Conservation (phyloP, 2,113 vertebrate species). For the Oreotrochilus melanogaster region DNA sequence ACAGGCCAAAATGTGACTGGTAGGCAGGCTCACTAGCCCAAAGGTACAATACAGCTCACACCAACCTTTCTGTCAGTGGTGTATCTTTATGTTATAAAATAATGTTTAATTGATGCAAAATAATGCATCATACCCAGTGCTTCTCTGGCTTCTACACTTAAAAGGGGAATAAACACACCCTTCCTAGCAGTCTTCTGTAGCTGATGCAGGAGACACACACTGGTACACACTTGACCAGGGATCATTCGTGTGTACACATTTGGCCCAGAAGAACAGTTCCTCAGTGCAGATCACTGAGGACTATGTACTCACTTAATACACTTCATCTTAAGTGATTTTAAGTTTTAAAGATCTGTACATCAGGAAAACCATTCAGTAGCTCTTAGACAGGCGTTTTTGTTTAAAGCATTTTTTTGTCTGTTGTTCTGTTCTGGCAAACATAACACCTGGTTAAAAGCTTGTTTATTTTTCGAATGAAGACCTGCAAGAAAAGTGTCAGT, state of each 20-base stretch:
- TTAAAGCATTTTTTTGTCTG: not conserved
- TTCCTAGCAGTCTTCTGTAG: too few species aligned
- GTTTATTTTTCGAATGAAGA: not conserved
- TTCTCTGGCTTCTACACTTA: not conserved
- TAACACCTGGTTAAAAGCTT: not conserved
- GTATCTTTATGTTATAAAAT: not conserved
- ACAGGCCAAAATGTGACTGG: too few species aligned
- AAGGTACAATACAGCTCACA: not conserved
- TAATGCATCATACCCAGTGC: not conserved
- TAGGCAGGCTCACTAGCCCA: not conserved
- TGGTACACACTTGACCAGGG: not conserved
- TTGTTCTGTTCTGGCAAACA: not conserved
- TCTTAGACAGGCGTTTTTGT: not conserved
- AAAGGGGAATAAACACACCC: accelerated
- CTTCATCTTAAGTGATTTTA: accelerated
- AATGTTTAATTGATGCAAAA: not conserved
- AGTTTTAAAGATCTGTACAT: not conserved
- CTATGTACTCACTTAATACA: not conserved
- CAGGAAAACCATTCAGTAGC: not conserved
- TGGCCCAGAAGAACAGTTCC: not conserved
- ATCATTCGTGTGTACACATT: not conserved
- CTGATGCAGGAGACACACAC: not conserved
- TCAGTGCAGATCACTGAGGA: not conserved
- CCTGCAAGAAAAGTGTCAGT: not conserved
- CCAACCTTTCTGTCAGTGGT: not conserved